Evolutionary conservation across 2,888 invertebrate species (phyloP), one percentile per base, ranked within the genome.

Genomic region (Noctua fimbriata): DNA sequence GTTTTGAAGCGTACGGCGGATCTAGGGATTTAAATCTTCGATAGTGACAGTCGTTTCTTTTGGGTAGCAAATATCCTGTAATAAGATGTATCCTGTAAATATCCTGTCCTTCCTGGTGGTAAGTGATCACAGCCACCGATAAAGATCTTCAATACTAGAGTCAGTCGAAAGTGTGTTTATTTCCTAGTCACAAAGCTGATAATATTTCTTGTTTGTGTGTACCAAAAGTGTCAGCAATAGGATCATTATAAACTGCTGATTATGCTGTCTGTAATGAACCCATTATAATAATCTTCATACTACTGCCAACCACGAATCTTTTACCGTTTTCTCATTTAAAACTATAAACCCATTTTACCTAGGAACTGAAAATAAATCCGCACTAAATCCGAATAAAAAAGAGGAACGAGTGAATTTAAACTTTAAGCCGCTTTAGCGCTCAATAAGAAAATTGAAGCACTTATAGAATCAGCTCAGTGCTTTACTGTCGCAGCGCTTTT

Each of bases 401-500:
- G 47, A 41, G 28, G 7, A 52, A 49, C 71, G 66, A 71, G 36
- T 69, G 74, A 76, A 85, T 87, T 87, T 74, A 63, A 87, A 76
- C 76, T 84, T 65, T 66, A 85, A 85, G 71, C 84, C 73, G 85
- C 84, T 87, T 80, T 72, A 84, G 85, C 76, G 87, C 84, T 85
- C 87, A 73, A 85, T 84, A 84, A 84, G 81, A 65, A 87, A 84
- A 84, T 85, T 81, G 73, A 69, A 67, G 81, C 85, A 87, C 85
- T 85, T 84, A 79, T 49, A 71, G 84, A 79, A 84, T 87, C 74
- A 80, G 81, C 73, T 65, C 73, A 58, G 58, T 24, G 32, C 44
- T 71, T 70, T 21, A 36, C 32, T 41, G 73, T 84, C 55, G 79
- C 55, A 87, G 87, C 71, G 80, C 60, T 84, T 77, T 80, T 87